Conservation (phyloP, 1,140 invertebrate genomes). For the Dinothrombium tinctorium region DNA sequence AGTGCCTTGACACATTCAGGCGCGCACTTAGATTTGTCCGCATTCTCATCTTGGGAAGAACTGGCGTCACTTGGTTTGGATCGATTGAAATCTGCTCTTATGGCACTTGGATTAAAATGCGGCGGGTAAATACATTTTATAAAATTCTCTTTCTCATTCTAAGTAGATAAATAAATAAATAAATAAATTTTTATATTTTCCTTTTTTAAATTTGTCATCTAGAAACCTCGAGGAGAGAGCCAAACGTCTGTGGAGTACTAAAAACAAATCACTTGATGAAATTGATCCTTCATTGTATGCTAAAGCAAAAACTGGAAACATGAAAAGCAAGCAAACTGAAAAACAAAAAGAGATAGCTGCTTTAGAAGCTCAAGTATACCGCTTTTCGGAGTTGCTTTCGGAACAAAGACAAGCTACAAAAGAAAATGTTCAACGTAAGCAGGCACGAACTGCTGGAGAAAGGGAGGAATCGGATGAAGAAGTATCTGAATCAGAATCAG, state of each 20-base stretch:
- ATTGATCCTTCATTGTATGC: constrained; percentile 72
- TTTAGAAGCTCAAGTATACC: constrained; percentile 43
- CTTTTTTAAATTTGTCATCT: constrained; percentile 12
- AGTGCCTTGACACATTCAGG: constrained; percentile 73
- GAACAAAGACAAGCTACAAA: constrained; percentile 50
- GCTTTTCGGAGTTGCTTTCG: constrained; percentile 13
- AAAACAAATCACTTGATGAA: constrained; percentile 57
- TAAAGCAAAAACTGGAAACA: constrained; percentile 43
- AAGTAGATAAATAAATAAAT: too few species aligned
- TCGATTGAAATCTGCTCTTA: constrained; percentile 83
- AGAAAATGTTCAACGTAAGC: constrained; percentile 94
- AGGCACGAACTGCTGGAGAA: constrained; percentile 85
- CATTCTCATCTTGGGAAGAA: constrained; percentile 88
- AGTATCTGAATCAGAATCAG: constrained; percentile 50
- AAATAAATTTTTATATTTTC: constrained; percentile 5
- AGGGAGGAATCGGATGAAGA: constrained; percentile 76
- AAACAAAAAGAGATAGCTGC: constrained; percentile 24
- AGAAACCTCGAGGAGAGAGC: constrained; percentile 85
- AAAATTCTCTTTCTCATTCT: too few species aligned
- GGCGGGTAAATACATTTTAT: constrained; percentile 43
- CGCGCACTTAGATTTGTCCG: constrained; percentile 84
- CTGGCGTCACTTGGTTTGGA: constrained; percentile 84
- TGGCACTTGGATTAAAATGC: constrained; percentile 93
- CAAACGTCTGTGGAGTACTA: constrained; percentile 77
- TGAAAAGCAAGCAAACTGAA: constrained; percentile 39